phyloP scores from a whole-genome alignment of 2,888 invertebrate genomes.

The Plusia festucae region DNA sequence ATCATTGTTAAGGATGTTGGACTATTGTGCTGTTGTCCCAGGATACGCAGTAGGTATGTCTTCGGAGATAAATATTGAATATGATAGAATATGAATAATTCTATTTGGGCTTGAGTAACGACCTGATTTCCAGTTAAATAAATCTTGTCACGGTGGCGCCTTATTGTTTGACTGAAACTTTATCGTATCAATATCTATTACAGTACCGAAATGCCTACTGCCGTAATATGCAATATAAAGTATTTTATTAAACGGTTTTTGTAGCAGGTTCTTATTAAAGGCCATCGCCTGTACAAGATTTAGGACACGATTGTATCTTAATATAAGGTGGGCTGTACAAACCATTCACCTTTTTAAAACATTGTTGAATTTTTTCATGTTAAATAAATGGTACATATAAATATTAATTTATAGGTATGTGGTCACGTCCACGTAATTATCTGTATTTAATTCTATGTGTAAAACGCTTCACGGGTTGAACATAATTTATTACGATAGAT shows the following conservation, averaged over 20 bases:
- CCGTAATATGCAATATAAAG: conserved; percentile 16
- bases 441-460: conserved; percentile 49
- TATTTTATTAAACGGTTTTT: conserved; percentile 33
- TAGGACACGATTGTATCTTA: conserved; percentile 49
- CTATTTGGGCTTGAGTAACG: conserved; percentile 45
- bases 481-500: conserved; percentile 55
- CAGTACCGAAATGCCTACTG: conserved; percentile 29
- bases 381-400: conserved; percentile 42
- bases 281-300: conserved; percentile 39
- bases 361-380: conserved; percentile 36
- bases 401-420: conserved; percentile 47
- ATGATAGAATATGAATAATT: conserved; percentile 54
- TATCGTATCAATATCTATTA: conserved; percentile 18
- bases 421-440: conserved; percentile 45
- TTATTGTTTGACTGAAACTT: conserved; percentile 38
- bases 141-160: conserved; percentile 26
- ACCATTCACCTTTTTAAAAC: conserved; percentile 44
- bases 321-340: conserved; percentile 45
- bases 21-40: conserved; percentile 56
- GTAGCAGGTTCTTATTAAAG: conserved; percentile 36
- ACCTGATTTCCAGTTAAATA: conserved; percentile 47
- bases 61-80: conserved; percentile 46
- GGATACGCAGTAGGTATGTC: conserved; percentile 45
- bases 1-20: conserved; percentile 62
- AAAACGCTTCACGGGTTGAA: conserved; percentile 43